These are phyloP conservation scores for Drosophila athabasca DNA, from an alignment of 1,140 invertebrate species.

Conservation along the genomic window DNA sequence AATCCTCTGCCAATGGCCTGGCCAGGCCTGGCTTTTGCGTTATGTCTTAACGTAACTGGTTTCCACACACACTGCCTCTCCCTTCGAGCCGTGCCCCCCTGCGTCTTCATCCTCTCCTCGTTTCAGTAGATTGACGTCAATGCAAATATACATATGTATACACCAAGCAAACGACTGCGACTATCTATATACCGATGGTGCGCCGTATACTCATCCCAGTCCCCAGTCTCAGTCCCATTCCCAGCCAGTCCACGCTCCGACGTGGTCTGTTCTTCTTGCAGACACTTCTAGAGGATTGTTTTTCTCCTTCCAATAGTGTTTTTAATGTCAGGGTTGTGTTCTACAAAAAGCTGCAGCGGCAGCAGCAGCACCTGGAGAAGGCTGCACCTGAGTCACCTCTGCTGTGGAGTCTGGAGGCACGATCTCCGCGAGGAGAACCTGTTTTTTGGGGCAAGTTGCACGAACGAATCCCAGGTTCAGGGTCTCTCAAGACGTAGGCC, in stretches of 20 bases:
- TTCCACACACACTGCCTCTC: constrained; percentile 10
- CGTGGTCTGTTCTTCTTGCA: neutral
- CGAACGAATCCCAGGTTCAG: constrained; percentile 36
- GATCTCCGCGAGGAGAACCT: constrained; percentile 49
- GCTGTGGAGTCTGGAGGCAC: constrained; percentile 1
- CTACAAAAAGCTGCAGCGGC: constrained; percentile 44
- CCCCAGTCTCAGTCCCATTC: too few relatives aligned
- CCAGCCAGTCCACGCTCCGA: too few relatives aligned
- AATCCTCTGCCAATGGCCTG: constrained; percentile 26
- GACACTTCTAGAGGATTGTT: constrained; percentile 31
- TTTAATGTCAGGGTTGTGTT: constrained; percentile 75
- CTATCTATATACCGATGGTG: constrained; percentile 41
- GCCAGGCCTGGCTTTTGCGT: constrained; percentile 11
- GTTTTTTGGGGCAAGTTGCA: constrained; percentile 44
- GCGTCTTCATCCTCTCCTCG: neutral
- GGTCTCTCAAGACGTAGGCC: constrained; percentile 21
- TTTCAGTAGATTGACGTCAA: constrained; percentile 70
- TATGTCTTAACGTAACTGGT: constrained; percentile 38
- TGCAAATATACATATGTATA: constrained; percentile 64
- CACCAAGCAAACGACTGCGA: constrained; percentile 7
- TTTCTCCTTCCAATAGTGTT: constrained; percentile 7
- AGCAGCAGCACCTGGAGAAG: constrained; percentile 4
- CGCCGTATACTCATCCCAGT: neutral
- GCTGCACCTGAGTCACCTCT: constrained; percentile 60
- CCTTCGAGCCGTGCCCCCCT: constrained; percentile 5